Evolutionary conservation across 92 coral and sea anemone species (phyloP).

Genomic region (Pocillopora meandrina): DNA sequence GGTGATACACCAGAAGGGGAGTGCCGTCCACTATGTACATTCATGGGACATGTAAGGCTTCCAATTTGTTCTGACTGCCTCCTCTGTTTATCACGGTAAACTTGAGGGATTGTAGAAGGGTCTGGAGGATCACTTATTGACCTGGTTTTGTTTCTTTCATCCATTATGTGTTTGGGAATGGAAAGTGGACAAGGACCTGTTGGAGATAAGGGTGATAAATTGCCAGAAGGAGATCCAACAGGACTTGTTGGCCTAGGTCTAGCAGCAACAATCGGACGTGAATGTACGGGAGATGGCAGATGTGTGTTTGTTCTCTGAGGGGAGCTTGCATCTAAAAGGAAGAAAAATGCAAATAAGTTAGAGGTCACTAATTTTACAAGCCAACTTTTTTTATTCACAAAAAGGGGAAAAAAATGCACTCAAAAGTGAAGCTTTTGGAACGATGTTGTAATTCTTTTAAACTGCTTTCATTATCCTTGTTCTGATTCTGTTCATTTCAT

Average conservation of each 20-base stretch:
- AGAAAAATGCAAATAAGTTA: background rate
- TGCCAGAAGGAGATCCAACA: conserved; percentile 17
- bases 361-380: no score
- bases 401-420: no score
- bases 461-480: no score
- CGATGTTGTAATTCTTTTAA: no score
- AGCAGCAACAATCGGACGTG: conserved; percentile 6
- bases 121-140: conserved; percentile 38
- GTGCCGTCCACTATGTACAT: background rate
- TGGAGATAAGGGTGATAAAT: conserved; percentile 34
- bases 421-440: no score
- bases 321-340: background rate
- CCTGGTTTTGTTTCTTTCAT: conserved; percentile 17
- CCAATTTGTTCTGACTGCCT: conserved; percentile 42
- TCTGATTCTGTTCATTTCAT: no score
- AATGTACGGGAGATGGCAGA: background rate
- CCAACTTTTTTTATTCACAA: no score
- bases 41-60: background rate
- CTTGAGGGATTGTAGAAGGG: background rate
- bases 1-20: background rate
- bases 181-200: conserved; percentile 44
- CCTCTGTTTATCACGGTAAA: background rate
- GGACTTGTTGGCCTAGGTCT: conserved; percentile 11
- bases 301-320: background rate
- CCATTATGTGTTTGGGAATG: conserved; percentile 21